Base-by-base conservation (phyloP, 1,140 invertebrate genomes). In the Muscidifurax raptorellus region DNA sequence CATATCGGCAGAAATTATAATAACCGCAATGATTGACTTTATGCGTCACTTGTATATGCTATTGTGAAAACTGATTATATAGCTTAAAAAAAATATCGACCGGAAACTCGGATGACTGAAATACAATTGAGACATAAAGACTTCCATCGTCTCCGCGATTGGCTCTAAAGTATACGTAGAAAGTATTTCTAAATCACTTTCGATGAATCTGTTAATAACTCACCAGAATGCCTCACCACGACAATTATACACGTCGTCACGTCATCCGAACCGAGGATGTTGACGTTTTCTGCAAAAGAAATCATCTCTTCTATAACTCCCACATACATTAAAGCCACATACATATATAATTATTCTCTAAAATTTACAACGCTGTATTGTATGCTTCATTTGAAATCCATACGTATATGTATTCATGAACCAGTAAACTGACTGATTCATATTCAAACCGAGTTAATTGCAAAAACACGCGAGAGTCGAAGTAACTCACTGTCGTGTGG, bases 181-280 rank as follows among this genome's bases (percentile, higher is more conserved):
- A 18, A 52, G 2, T 22, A n/a, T n/a, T n/a, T n/a, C n/a, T n/a
- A n/a, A n/a, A n/a, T n/a, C n/a, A n/a, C n/a, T n/a, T n/a, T n/a
- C n/a, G n/a, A n/a, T n/a, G n/a, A n/a, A n/a, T n/a, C n/a, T 22
- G 15, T 59, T 59, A 87, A 83, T 52, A 67, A 91, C 94, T 95
- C 93, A 98, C 98, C 97, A 91, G 98, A 97, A 95, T 98, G 97
- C 91, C 97, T 95, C 44, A 99, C 94, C 79, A 99, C 95, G 72
- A 97, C 96, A 89, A 98, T 98, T 89, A 98, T 96, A 93, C 98
- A 99, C 80, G 98, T 98, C 86, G 98, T 99, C 86, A 96, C 96
- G 94, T 99, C 98, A 91, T 99, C 98, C 84, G 98, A 97, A 81
- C 98, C 98, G 82, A 99, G 94, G 86, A 99, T 97, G 90, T 93